Evolutionary conservation across 1,140 invertebrate genomes (phyloP).

Genomic region (Drosophila auraria): DNA sequence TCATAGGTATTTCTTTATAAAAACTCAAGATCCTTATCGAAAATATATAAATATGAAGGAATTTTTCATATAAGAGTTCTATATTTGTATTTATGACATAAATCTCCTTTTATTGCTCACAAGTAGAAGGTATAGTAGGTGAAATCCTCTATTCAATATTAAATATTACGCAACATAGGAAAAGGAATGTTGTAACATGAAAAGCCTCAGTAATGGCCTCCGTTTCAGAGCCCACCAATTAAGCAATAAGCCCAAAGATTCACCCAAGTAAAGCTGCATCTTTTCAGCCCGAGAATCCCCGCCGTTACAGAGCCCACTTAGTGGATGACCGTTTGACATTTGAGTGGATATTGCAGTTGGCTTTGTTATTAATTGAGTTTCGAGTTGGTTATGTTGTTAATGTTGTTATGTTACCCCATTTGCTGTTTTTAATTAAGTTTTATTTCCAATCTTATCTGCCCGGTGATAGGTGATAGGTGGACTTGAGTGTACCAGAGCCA

Average conservation of each 20-base stretch:
- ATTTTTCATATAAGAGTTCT: too few species aligned
- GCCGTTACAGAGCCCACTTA: constrained; percentile 13
- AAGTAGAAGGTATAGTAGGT: too few species aligned
- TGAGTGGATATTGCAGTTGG: constrained; percentile 28
- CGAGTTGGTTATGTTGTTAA: constrained; percentile 9
- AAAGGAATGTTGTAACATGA: neutral
- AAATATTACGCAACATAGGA: neutral
- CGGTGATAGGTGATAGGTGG: constrained; percentile 16
- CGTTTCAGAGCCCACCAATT: neutral
- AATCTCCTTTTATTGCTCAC: neutral
- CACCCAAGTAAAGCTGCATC: neutral
- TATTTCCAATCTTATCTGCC: constrained; percentile 31
- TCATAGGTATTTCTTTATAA: too few species aligned
- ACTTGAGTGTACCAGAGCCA: constrained; percentile 6
- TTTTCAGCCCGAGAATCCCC: constrained; percentile 1
- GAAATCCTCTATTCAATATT: neutral
- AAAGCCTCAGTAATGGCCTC: neutral
- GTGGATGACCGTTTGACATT: constrained; percentile 48
- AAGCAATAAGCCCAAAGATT: constrained; percentile 12
- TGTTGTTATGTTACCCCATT: constrained; percentile 15
- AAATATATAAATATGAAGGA: too few species aligned
- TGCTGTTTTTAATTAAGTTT: constrained; percentile 58
- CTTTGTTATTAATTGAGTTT: constrained; percentile 54
- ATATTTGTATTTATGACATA: too few species aligned
- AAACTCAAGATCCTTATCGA: too few species aligned